A percentile compares a stretch with the other conserved stretches of the same genome.
These are phyloP conservation scores for Patiria miniata DNA, from an alignment of 35 echinoderm and acorn worm species.

Conservation along the genomic window DNA sequence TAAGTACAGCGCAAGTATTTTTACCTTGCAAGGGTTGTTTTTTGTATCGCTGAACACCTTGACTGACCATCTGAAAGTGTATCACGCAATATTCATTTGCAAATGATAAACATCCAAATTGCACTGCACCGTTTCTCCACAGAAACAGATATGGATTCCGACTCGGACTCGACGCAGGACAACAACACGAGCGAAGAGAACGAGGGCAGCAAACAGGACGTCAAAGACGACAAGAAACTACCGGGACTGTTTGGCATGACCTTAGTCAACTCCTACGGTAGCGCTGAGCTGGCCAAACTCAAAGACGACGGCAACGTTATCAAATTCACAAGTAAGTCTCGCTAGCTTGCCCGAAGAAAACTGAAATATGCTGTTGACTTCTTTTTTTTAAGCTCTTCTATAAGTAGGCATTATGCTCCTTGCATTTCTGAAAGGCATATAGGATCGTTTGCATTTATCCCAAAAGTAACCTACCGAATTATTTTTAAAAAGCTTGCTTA, in stretches of 20 bases:
- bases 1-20: no score
- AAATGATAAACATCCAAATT: no score
- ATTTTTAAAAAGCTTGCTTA: no score
- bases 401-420: background rate
- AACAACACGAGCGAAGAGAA: conserved; percentile 21
- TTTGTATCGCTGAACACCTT: no score
- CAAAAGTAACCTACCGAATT: no score
- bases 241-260: conserved; percentile 78
- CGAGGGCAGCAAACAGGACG: background rate
- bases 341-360: background rate
- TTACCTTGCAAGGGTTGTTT: no score
- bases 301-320: conserved; percentile 87
- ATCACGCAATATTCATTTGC: no score
- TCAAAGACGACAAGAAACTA: conserved; percentile 56
- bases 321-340: conserved; percentile 88
- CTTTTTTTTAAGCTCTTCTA: background rate
- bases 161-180: conserved; percentile 66
- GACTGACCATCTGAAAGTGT: no score
- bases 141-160: conserved; percentile 88
- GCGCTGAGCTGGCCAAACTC: conserved; percentile 78
- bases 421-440: no score
- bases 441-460: no score
- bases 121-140: background rate
- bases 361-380: no score
- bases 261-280: conserved; percentile 92